Evolutionary conservation across 2,797 vertebrate genomes (phyloP), one percentile per base, ranked within the genome.

Genomic region (Varecia variegata): DNA sequence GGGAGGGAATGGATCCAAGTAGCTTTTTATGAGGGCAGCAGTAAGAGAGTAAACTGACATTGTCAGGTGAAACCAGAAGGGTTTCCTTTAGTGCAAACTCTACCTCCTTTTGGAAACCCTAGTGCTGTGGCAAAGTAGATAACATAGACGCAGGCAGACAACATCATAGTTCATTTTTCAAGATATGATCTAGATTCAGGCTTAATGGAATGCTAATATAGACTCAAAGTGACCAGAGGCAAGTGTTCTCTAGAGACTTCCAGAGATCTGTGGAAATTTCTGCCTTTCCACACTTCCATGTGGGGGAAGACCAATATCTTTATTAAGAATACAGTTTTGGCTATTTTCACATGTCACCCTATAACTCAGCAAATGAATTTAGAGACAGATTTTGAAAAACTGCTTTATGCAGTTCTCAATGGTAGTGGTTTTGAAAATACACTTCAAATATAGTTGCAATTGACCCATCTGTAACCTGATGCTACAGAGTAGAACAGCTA

Each of bases 141-240:
- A 77, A 60, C 32, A 12, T 3, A 13, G 60, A 62, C 43, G 3
- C 17, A 27, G 54, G 52, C 43, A 88, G 68, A 58, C 32, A 93
- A 14, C 13, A 38, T 17, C 25, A 23, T 25, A 12, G 20, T 67
- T 95, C 52, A 23, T 73, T 89, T 68, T 84, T 87, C 35, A 77
- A 93, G 90, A 93, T 96, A 77, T 10, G 27, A 88, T 96, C 73
- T 79, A 27, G 27, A 23, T 54, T 82, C 70, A 58, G 67, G 7
- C 50, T 70, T 93, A 96, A 96, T 92, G 95, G 88, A 38, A 40
- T 71, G 35, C 20, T 91, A 80, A 87, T 87, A 47, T 60, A 54
- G 21, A 40, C 86, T 88, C 27, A 21, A 20, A 45, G 40, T 40
- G 47, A 21, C 20, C 32, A 93, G 65, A 47, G 50, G 17, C 45